Evolutionary conservation across 2,888 invertebrate species (phyloP), one percentile per base, ranked within the genome.

Genomic region (Orthosia gracilis): DNA sequence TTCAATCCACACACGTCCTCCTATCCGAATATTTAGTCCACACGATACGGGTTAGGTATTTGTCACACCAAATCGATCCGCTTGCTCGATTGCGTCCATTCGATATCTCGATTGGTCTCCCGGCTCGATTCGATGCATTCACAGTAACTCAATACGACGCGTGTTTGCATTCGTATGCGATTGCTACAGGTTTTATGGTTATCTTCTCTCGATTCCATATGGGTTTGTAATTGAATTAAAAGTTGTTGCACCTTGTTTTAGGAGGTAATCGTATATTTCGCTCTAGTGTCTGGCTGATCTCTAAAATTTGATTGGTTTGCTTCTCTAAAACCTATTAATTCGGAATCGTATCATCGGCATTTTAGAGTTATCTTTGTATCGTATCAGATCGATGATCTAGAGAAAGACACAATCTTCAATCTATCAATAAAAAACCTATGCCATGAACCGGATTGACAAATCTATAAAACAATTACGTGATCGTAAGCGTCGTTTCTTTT

Each of bases 61-160:
- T 80, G 82, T 86, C 83, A 67, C 75, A 62, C 62, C 23, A 77
- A 86, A 90, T 89, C 86, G 87, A 89, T 87, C 83, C 87, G 87
- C 91, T 91, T 90, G 90, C 89, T 92, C 92, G 91, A 92, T 92
- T 91, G 90, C 88, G 89, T 90, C 90, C 83, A 91, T 92, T 91
- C 90, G 90, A 89, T 88, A 85, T 89, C 88, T 90, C 90, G 90
- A 90, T 91, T 91, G 89, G 87, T 80, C 84, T 88, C 88, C 86
- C 85, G 85, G 82, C 64, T 69, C 73, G 79, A 83, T 80, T 84
- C 86, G 79, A 81, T 87, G 76, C 82, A 84, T 81, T 79, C 72
- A 59, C 83, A 81, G 90, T 90, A 91, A 94, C 91, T 91, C 91
- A 88, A 92, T 92, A 90, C 86, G 88, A 87, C 82, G 90, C 89